Conservation (phyloP, 1,140 invertebrate species). For the Polypedilum pembai region DNA sequence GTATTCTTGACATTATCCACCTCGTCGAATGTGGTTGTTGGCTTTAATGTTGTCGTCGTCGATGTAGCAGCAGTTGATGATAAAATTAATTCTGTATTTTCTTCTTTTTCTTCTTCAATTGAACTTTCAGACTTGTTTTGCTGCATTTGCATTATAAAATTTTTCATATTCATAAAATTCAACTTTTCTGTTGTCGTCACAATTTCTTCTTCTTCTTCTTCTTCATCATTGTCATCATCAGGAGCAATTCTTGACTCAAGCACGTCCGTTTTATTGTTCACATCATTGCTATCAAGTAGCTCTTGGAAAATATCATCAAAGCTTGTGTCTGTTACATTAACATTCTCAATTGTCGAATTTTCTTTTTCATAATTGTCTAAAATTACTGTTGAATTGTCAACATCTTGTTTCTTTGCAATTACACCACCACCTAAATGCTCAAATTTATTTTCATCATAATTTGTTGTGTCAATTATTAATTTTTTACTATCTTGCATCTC, state of each 20-base stretch:
- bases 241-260: conserved; percentile 38
- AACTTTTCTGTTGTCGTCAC: conserved; percentile 31
- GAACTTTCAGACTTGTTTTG: conserved; percentile 29
- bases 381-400: not conserved
- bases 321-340: not conserved
- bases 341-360: not conserved
- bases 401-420: conserved; percentile 39
- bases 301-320: conserved; percentile 22
- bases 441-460: conserved; percentile 32
- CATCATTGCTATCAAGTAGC: conserved; percentile 7
- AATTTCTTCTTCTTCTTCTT: conserved; percentile 7
- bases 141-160: conserved; percentile 38
- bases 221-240: conserved; percentile 31
- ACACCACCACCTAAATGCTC: conserved; percentile 42
- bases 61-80: not conserved
- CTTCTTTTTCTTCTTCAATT: not conserved
- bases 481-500: conserved; percentile 32
- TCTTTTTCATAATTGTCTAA: not conserved
- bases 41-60: conserved; percentile 26
- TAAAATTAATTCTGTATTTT: not conserved
- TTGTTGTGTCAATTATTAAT: not conserved
- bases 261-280: conserved; percentile 32
- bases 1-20: conserved; percentile 27
- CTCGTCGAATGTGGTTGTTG: conserved; percentile 26
- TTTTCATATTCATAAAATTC: conserved; percentile 41